Evolutionary conservation across 2,797 vertebrate species (phyloP), one percentile per base, ranked within the genome.

Genomic region (Merluccius polli): DNA sequence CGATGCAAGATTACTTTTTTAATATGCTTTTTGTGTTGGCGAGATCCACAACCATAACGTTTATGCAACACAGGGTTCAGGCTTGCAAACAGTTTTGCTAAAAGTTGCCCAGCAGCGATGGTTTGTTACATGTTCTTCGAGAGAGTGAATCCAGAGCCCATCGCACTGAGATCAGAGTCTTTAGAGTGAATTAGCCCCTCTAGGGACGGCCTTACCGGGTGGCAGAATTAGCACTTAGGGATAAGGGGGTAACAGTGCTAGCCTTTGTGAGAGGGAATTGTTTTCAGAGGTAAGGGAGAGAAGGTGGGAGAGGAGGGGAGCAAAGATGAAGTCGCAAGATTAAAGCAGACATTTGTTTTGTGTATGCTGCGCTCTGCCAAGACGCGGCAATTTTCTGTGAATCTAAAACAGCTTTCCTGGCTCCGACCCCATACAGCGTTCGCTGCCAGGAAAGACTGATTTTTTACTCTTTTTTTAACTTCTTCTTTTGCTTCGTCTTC

Each of bases 361-460:
- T 92, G 89, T 84, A 71, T 82, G 83, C 78, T 48, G 73, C 36
- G 52, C 79, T 75, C 85, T 90, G 91, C 90, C 90, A 91, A 89
- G 78, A 85, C 77, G 77, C 87, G 77, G 92, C 87, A 89, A 89
- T 89, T 90, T 91, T 83, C 84, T 86, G 73, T 87, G 90, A 93
- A 92, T 93, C 82, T 90, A 72, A 91, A 94, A 76, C 91, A 92
- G 90, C 84, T 91, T 92, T 92, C 89, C 90, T 93, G 91, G 91
- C 90, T 78, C 70, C 0, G 76, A 79, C 81, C 79, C 82, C 83
- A 73, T 75, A 21, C 1, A 70, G 75, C 0, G 33, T 77, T 36
- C 6, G 48, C 80, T 88, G 91, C 91, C 91, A 92, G 92, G 91
- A 93, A 90, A 91, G 87, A n/a, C 33, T 73, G 52, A 31, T 73